Evolutionary conservation across 2,888 invertebrate species (phyloP).

Genomic region (Villa cingulata): DNA sequence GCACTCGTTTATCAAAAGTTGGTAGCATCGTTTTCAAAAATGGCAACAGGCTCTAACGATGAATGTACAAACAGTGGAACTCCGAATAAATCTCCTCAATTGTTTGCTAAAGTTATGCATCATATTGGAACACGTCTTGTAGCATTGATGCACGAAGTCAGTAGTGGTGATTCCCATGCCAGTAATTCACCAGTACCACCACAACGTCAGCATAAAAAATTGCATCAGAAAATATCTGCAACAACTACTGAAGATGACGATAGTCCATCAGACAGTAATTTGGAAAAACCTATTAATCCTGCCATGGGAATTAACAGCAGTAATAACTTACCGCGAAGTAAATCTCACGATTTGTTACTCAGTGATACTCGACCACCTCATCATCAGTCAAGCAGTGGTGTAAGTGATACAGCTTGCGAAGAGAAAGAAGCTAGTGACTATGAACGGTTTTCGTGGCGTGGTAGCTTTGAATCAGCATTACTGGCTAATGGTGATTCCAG

Average conservation of each 20-base stretch:
- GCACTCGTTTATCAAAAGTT: slow-evolving; percentile 77
- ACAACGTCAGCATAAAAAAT: slow-evolving; percentile 41
- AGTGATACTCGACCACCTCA: slow-evolving; percentile 41
- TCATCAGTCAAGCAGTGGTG: slow-evolving; percentile 38
- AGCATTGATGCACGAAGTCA: slow-evolving; percentile 84
- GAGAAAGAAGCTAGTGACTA: slow-evolving; percentile 71
- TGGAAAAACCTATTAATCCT: slow-evolving; percentile 33
- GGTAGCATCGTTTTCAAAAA: slow-evolving; percentile 70
- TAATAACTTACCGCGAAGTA: slow-evolving; percentile 56
- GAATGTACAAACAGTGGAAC: slow-evolving; percentile 36
- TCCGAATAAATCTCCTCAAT: slow-evolving; percentile 60
- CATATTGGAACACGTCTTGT: slow-evolving; percentile 79
- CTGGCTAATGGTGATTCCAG: slow-evolving; percentile 71
- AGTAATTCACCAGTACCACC: slow-evolving; percentile 47
- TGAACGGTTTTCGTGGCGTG: slow-evolving; percentile 83
- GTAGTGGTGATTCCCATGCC: slow-evolving; percentile 52
- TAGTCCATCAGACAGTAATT: slow-evolving; percentile 49
- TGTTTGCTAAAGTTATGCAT: slow-evolving; percentile 83
- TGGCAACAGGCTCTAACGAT: slow-evolving; percentile 43
- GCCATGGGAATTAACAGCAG: slow-evolving; percentile 23
- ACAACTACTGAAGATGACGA: slow-evolving; percentile 34
- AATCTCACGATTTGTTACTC: slow-evolving; percentile 66
- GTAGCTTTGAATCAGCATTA: slow-evolving; percentile 83
- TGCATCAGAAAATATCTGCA: slow-evolving; percentile 43
- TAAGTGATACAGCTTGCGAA: slow-evolving; percentile 41